Evolutionary conservation across 2,888 invertebrate species (phyloP), one percentile per base, ranked within the genome.

Genomic region (Drosophila anomelani): DNA sequence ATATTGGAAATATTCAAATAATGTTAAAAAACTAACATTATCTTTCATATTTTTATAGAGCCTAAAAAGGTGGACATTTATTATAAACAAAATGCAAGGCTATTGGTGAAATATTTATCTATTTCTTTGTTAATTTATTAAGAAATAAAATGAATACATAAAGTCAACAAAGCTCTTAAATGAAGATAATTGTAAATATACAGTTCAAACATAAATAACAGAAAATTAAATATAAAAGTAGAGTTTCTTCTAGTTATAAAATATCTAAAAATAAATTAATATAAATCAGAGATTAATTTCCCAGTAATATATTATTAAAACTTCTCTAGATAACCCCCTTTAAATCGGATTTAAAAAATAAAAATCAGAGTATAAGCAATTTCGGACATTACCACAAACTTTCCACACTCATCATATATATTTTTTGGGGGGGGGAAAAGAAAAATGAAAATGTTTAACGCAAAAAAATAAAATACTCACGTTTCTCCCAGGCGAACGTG

Each of bases 401-500:
- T 38, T 55, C 3, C 26, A 39, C 29, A 55, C 54, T 53, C 36
- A 43, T 44, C 69, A 49, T 64, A 29, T 34, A 39, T 36, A 4
- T 54, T 73, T 54, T 73, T 70, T 68, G 70, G 63, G 66, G n/a
- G n/a, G n/a, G n/a, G n/a, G 26, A 26, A 9, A 85, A 77, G 83
- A 80, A 82, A 88, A 89, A 85, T 78, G 77, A 88, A 82, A 82
- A 84, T 84, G 84, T 84, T 79, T 80, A 80, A 84, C 87, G 89
- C 79, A 81, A 90, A 88, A 88, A 90, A 88, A 85, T 86, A 89
- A 90, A 90, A 85, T 82, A 84, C 88, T 88, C 90, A 89, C 90
- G 90, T 90, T 90, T 79, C 79, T 81, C 79, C 80, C 78, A 75
- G 60, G 85, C 89, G 90, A 85, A 90, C 90, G 89, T 89, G 89